Conservation (phyloP, 2,888 invertebrate species). For the Lochmaea crataegi region DNA sequence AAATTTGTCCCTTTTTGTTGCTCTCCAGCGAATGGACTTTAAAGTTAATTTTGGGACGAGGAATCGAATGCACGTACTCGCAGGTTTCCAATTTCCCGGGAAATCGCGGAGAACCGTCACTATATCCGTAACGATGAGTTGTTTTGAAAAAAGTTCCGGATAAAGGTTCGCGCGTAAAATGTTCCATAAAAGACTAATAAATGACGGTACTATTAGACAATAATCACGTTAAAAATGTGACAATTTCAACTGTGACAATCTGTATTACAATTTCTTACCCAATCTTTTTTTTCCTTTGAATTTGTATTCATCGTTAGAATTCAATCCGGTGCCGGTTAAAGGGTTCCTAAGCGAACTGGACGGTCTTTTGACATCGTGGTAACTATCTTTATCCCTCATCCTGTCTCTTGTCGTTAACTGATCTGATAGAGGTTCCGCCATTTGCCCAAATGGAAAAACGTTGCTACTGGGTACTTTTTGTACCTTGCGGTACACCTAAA, state of each 20-base stretch:
- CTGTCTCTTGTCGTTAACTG: slow-evolving; percentile 28
- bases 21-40: too few species aligned
- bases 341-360: slow-evolving; percentile 59
- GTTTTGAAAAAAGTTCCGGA: too few species aligned
- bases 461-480: slow-evolving; percentile 25
- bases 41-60: too few species aligned
- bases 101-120: too few species aligned
- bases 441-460: slow-evolving; percentile 31
- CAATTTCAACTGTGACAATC: background rate
- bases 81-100: too few species aligned
- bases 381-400: slow-evolving; percentile 46
- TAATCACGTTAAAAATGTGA: too few species aligned
- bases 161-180: too few species aligned
- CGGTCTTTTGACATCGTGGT: slow-evolving; percentile 50
- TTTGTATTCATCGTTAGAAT: slow-evolving; percentile 57
- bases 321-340: slow-evolving; percentile 60
- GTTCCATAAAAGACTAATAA: too few species aligned
- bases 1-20: too few species aligned
- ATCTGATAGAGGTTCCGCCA: slow-evolving; percentile 28
- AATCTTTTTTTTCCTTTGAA: slow-evolving; percentile 50
- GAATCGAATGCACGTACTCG: too few species aligned
- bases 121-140: too few species aligned
- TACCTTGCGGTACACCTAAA: slow-evolving; percentile 29
- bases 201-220: too few species aligned
- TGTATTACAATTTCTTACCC: slow-evolving; percentile 42